Base-by-base conservation (phyloP, 2,888 invertebrate species). In the Griposia aprilina region DNA sequence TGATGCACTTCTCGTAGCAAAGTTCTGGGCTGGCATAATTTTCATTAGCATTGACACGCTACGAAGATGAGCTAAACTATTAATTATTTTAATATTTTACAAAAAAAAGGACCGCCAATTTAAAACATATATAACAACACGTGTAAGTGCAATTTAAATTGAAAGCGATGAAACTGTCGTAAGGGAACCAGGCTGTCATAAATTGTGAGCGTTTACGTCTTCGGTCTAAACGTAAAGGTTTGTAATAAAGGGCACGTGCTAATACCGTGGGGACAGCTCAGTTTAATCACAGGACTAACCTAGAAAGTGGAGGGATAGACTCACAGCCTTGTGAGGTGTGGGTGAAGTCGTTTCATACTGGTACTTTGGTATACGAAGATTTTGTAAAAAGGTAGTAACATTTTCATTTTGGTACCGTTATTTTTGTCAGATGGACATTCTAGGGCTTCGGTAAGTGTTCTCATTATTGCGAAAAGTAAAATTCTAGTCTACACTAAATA, bases 241-340 rank as follows among this genome's bases (percentile, higher is more conserved):
- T 57, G 55, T 63, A 63, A 73, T 78, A 57, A 72, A 81, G 50
- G 55, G 45, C 81, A 57, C 57, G 63, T n/a, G 78, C 55, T 80
- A 50, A 72, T 63, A 57, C 63, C 62, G 26, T 6, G 52, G 48
- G 70, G 62, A 48, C 23, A 45, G 15, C 15, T n/a, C 23, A 48
- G 17, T 78, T 68, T 78, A 68, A 52, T 55, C 60, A 70, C 52
- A 55, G 17, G 23, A 55, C 45, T 41, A 62, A 48, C 48, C 48
- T 63, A 63, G 73, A 71, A 71, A 63, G 23, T 48, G 36, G 36
- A 26, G 11, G 63, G 13, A 48, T 30, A 30, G 52, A 55, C 71
- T 80, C 63, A 63, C 70, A 78, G 23, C n/a, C 41, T 60, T 69
- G n/a, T 36, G n/a, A 41, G 60, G 45, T 11, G 11, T 60, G 20